Base-by-base conservation (phyloP, 2,888 invertebrate genomes). In the Drosophila ochracea region DNA sequence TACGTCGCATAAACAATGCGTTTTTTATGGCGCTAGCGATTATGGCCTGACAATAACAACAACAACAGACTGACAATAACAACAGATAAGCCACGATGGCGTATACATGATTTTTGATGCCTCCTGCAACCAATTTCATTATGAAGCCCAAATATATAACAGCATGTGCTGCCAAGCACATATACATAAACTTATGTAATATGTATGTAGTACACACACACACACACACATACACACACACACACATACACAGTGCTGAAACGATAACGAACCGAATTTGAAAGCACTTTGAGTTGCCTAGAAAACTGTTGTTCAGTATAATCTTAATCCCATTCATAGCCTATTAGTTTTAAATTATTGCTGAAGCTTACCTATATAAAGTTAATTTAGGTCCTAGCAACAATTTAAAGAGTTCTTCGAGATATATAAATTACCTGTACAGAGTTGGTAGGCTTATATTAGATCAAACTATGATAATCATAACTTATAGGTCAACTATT, bases 1-100 rank as follows among this genome's bases (percentile, higher is more conserved):
- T 85, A 85, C 90, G 83, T 80, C 90, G 88, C 90, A 90, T 85
- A 85, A 90, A 90, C 85, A 85, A 88, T 85, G 85, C 90, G 85
- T 90, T 89, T 90, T 85, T 85, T 85, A 85, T 85, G 88, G 83
- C 76, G 73, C 74, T 84, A 64, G 83, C 83, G 85, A 90, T 85
- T 85, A 90, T 84, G 90, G 81, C 53, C 33, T 63, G 55, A 60
- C 68, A 67, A 64, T 68, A 71, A 53, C 72, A 80, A 54, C 53
- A 80, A 64, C 53, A 71, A 39, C 47, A 43, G 41, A 11, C 21
- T 53, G 59, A 55, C 61, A 64, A 72, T 62, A 78, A 70, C 73
- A 79, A 66, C 73, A 87, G 90, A 89, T 89, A 87, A 84, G 89
- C 85, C 72, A 49, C 80, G 75, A 57, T 73, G 77, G 37, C 90